A percentile compares a stretch with the other conserved stretches of the same genome.
phyloP scores from a whole-genome alignment of 2,113 vertebrate genomes.

The Copsychus sechellarum region DNA sequence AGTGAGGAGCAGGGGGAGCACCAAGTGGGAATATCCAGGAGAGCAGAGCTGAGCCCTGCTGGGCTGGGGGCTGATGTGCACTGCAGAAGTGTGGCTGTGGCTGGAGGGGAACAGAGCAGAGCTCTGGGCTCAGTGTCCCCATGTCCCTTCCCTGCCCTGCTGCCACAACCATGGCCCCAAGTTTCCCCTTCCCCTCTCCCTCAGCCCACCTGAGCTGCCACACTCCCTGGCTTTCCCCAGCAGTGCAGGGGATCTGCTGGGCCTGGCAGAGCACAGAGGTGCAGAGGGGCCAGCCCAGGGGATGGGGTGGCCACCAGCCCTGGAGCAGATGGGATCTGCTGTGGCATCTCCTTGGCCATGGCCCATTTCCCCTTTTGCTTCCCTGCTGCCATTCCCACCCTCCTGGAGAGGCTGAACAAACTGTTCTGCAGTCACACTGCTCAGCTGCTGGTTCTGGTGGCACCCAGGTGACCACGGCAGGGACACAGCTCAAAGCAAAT shows the following conservation, averaged over 20 bases:
- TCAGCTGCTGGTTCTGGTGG: not conserved
- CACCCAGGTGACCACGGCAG: not conserved
- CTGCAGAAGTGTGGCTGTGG: accelerated
- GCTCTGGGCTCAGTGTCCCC: not conserved
- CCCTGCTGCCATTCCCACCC: not conserved
- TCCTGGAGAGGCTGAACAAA: not conserved
- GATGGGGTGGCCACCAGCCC: not conserved
- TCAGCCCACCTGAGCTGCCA: not conserved
- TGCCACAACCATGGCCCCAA: not conserved
- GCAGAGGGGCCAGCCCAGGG: not conserved
- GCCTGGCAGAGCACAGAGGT: not conserved
- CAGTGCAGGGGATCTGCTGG: accelerated
- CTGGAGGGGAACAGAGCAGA: not conserved
- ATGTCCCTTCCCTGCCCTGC: not conserved
- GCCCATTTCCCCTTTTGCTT: not conserved
- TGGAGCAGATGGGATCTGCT: not conserved
- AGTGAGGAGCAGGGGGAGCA: not conserved
- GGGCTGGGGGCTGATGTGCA: not conserved
- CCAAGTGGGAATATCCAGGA: not conserved
- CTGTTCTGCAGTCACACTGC: not conserved
- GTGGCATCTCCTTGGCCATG: not conserved
- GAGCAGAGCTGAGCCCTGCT: not conserved
- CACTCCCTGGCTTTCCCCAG: not conserved
- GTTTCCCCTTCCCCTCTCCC: not conserved
- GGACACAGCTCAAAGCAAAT: not conserved